phyloP scores from a whole-genome alignment of 2,113 vertebrate species.

The Gasterosteus aculeatus region DNA sequence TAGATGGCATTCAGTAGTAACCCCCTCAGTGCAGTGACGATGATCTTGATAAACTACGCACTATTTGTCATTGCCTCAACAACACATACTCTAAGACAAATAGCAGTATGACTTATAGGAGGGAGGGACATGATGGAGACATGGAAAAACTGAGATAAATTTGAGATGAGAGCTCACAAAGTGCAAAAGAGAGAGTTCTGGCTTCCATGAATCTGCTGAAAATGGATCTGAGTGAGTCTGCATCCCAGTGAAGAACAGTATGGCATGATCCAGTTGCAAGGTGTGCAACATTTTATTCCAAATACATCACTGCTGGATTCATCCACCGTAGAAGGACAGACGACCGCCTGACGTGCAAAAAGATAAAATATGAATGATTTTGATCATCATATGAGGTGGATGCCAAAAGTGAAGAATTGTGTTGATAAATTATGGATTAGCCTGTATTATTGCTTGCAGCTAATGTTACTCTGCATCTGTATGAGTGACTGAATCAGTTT shows the following conservation, averaged over 20 bases:
- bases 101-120: constrained; percentile 27
- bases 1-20: constrained; percentile 14
- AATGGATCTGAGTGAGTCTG: constrained; percentile 36
- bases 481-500: constrained; percentile 45
- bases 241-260: constrained; percentile 41
- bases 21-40: background rate
- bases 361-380: constrained; percentile 31
- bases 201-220: constrained; percentile 43
- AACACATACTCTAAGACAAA: constrained; percentile 25
- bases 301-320: constrained; percentile 51
- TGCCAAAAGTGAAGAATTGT: constrained; percentile 21
- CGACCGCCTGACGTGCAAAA: constrained; percentile 29
- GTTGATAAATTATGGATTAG: constrained; percentile 24
- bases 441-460: constrained; percentile 44
- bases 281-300: constrained; percentile 49
- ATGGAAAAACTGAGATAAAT: constrained; percentile 39
- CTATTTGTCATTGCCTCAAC: background rate
- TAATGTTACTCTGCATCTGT: constrained; percentile 42
- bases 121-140: constrained; percentile 21
- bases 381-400: constrained; percentile 20
- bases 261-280: constrained; percentile 42
- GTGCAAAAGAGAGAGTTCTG: constrained; percentile 29
- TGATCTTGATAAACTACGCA: constrained; percentile 6
- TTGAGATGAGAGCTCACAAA: constrained; percentile 37
- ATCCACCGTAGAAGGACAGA: constrained; percentile 55